Conservation (phyloP, 2,797 vertebrate genomes). For the Lophotriccus pileatus region DNA sequence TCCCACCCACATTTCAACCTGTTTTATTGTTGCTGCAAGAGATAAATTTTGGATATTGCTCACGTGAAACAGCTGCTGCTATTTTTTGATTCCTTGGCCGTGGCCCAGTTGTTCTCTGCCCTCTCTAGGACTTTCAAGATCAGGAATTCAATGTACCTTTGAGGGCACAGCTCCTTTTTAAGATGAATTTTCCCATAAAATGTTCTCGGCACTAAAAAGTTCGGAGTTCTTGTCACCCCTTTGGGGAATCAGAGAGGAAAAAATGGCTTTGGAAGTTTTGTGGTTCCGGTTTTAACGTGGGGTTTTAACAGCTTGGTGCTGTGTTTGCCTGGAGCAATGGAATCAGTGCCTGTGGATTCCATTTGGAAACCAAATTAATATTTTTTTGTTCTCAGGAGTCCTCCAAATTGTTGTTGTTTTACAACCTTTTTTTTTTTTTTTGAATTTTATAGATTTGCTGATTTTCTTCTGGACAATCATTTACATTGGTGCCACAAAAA, state of each 20-base stretch:
- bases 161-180: background rate
- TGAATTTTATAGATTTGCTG: background rate
- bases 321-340: background rate
- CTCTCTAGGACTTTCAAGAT: background rate
- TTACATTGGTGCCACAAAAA: background rate
- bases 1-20: background rate
- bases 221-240: background rate
- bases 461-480: background rate
- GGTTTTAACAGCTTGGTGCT: background rate
- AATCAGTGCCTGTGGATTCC: background rate
- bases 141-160: background rate
- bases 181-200: background rate
- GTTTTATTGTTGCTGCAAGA: background rate
- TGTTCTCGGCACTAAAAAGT: background rate
- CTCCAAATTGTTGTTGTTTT: background rate
- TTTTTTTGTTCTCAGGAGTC: background rate
- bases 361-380: background rate
- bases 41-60: slow-evolving; percentile 7
- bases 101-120: background rate
- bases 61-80: background rate
- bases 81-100: background rate
- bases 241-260: background rate
- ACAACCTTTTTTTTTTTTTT: background rate
- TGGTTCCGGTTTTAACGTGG: background rate
- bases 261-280: background rate